Evolutionary conservation across 2,113 vertebrate species (phyloP).

Genomic region (Hemibagrus wyckioides): DNA sequence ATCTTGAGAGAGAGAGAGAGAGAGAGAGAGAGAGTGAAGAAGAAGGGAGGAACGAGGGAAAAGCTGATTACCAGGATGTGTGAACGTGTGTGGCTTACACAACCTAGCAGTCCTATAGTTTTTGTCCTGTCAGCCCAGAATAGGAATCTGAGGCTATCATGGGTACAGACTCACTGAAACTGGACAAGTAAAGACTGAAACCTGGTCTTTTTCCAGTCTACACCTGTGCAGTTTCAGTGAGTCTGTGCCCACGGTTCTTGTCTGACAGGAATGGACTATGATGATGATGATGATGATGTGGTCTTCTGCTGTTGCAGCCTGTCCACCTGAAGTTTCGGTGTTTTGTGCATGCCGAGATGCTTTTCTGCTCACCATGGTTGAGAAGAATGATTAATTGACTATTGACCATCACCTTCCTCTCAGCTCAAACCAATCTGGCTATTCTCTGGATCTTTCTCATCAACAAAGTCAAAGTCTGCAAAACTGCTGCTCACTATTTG

Average conservation of each 20-base stretch:
- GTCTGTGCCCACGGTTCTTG: neutral
- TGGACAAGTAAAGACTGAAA: neutral
- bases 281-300: too few relatives aligned
- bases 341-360: neutral
- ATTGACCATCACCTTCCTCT: neutral
- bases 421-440: neutral
- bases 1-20: conserved; percentile 63
- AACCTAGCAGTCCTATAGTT: conserved; percentile 56
- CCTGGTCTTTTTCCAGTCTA: neutral
- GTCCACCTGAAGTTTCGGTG: neutral
- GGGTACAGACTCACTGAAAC: neutral
- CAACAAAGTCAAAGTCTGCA: neutral
- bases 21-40: too few relatives aligned
- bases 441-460: neutral
- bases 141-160: neutral
- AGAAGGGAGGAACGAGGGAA: conserved; percentile 59
- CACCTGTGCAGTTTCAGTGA: neutral
- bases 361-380: neutral
- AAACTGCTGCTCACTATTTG: neutral
- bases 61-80: conserved; percentile 70
- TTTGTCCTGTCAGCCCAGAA: neutral
- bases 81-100: conserved; percentile 72
- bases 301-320: neutral
- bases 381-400: neutral
- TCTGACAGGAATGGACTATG: neutral